Conservation (phyloP, 2,113 vertebrate genomes). For the Urocynchramus pylzowi region DNA sequence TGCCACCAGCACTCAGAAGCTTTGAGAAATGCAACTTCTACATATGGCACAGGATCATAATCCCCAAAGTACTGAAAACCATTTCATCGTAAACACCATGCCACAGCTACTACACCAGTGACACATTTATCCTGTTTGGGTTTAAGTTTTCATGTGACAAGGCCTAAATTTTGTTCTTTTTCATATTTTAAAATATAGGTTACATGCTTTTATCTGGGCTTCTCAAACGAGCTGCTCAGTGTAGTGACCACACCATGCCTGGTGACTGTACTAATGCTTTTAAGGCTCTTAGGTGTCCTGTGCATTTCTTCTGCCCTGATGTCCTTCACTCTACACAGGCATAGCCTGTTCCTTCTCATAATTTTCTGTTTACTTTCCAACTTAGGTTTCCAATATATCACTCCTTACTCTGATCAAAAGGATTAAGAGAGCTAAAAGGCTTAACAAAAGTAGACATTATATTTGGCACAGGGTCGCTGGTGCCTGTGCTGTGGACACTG, state of each 20-base stretch:
- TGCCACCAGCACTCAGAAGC: not conserved
- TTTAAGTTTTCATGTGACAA: not conserved
- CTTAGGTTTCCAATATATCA: not conserved
- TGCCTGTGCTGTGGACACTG: not conserved
- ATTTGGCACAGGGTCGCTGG: not conserved
- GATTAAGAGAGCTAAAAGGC: slow-evolving; percentile 22
- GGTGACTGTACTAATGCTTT: not conserved
- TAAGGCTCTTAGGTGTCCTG: not conserved
- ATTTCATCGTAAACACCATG: not conserved
- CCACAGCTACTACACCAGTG: rapidly evolving
- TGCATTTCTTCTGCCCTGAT: not conserved
- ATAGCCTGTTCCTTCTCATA: not conserved
- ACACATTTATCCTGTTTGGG: not conserved
- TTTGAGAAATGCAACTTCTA: not conserved
- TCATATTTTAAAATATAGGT: not conserved
- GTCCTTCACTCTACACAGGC: not conserved
- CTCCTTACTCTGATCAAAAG: not conserved
- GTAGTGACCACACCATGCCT: not conserved
- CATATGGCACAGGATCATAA: not conserved
- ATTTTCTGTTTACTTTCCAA: not conserved
- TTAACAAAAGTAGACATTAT: not conserved
- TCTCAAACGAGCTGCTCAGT: not conserved
- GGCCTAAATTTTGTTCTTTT: not conserved
- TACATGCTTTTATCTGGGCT: not conserved
- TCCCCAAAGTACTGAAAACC: not conserved